Percentiles rank a stretch among this genome's conserved stretches.
phyloP scores from a whole-genome alignment of 2,113 vertebrate species.

The Cyrtonyx montezumae region DNA sequence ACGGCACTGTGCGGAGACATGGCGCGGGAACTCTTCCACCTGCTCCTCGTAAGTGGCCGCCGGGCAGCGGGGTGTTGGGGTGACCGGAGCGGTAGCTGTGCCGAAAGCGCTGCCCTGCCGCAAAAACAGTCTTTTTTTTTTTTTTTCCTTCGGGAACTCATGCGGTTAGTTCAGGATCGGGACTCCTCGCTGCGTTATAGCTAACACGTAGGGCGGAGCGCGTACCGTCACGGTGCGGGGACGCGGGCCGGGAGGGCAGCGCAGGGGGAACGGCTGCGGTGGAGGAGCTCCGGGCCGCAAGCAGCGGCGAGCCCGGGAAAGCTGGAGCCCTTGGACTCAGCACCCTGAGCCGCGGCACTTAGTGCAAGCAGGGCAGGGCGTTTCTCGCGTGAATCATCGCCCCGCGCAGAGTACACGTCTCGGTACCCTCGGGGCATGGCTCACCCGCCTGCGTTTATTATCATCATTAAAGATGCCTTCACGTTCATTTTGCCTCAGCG shows the following conservation, averaged over 20 bases:
- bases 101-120: neutral
- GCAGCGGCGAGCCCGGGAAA: neutral
- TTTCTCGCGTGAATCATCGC: neutral
- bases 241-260: too few relatives aligned
- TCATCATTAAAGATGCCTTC: neutral
- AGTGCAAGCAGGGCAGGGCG: neutral
- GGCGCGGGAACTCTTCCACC: neutral
- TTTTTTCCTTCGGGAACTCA: too few relatives aligned
- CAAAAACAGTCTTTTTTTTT: too few relatives aligned
- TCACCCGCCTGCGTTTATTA: neutral
- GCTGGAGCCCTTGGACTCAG: rapidly evolving
- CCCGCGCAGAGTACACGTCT: rapidly evolving
- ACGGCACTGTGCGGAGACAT: neutral
- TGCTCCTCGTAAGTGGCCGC: slow-evolving; percentile 15
- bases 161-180: too few relatives aligned
- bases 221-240: too few relatives aligned
- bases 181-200: neutral
- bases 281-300: rapidly evolving
- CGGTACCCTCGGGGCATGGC: neutral
- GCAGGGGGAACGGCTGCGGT: too few relatives aligned
- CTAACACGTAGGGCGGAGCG: neutral
- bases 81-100: neutral
- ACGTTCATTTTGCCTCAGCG: neutral
- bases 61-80: neutral
- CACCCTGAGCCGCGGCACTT: rapidly evolving